Conservation (phyloP, 2,888 invertebrate genomes). For the Parasteatoda lunata region DNA sequence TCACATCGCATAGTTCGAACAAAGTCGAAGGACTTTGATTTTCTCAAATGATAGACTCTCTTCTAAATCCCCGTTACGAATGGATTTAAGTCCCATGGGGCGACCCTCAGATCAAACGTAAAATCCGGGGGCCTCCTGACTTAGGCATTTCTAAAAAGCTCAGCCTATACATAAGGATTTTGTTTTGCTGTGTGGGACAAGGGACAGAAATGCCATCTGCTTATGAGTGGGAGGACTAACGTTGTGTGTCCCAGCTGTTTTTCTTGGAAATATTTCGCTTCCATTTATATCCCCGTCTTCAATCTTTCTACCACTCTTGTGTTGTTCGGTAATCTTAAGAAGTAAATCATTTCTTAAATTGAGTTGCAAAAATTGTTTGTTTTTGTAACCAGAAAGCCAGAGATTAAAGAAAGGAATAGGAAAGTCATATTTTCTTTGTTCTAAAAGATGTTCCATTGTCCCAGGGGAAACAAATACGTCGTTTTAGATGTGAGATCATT, state of each 20-base stretch:
- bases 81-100: not conserved
- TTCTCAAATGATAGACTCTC: not conserved
- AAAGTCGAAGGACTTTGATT: too few species aligned
- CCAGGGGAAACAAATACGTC: too few species aligned
- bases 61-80: not conserved
- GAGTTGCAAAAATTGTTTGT: too few species aligned
- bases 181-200: not conserved
- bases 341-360: too few species aligned
- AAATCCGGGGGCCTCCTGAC: not conserved
- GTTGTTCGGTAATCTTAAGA: too few species aligned
- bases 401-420: too few species aligned
- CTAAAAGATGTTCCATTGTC: too few species aligned
- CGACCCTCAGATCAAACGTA: not conserved
- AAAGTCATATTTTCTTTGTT: too few species aligned
- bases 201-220: not conserved
- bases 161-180: not conserved
- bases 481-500: too few species aligned
- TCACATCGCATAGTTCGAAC: not conserved
- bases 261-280: slow-evolving; percentile 5
- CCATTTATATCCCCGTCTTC: not conserved
- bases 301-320: not conserved
- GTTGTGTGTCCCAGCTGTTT: not conserved
- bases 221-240: not conserved
- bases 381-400: too few species aligned
- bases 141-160: too few species aligned